These are phyloP conservation scores for Sebastes itinus DNA, from an alignment of 2,797 vertebrate genomes.

Conservation along the genomic window DNA sequence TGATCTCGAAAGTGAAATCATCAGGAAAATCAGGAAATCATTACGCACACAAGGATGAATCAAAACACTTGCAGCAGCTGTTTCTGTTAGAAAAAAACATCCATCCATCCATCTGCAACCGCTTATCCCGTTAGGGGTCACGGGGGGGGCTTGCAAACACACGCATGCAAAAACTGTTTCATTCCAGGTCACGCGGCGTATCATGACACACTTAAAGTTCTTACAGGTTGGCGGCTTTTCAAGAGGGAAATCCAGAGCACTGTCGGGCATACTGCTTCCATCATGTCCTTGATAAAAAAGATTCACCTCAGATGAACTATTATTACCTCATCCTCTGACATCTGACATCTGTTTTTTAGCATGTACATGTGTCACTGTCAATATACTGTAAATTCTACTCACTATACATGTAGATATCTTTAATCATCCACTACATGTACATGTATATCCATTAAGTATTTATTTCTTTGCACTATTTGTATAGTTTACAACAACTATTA, in stretches of 20 bases:
- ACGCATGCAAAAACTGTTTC: neutral
- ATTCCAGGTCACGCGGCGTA: constrained; percentile 1
- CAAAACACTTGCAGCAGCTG: neutral
- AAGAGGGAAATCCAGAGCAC: constrained; percentile 68
- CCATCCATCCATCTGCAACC: too few relatives aligned
- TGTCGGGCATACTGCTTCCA: constrained; percentile 41
- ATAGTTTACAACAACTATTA: too few relatives aligned
- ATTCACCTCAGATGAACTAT: constrained; percentile 48
- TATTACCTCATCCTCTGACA: constrained; percentile 25
- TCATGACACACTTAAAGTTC: constrained; percentile 32
- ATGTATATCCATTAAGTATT: too few relatives aligned
- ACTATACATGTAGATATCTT: too few relatives aligned
- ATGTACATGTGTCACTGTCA: too few relatives aligned
- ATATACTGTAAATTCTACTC: too few relatives aligned
- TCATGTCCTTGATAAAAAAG: constrained; percentile 8
- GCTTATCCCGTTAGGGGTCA: too few relatives aligned
- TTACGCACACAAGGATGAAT: neutral
- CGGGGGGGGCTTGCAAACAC: too few relatives aligned
- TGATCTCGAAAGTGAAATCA: constrained; percentile 32
- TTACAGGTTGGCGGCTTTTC: constrained; percentile 64
- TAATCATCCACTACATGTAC: too few relatives aligned
- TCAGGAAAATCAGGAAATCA: neutral
- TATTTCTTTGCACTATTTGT: too few relatives aligned
- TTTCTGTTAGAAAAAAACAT: neutral
- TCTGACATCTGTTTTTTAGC: neutral